Percentiles rank a stretch among this genome's conserved stretches.
phyloP scores from a whole-genome alignment of 2,888 invertebrate genomes.

The Argyresthia goedartella region DNA sequence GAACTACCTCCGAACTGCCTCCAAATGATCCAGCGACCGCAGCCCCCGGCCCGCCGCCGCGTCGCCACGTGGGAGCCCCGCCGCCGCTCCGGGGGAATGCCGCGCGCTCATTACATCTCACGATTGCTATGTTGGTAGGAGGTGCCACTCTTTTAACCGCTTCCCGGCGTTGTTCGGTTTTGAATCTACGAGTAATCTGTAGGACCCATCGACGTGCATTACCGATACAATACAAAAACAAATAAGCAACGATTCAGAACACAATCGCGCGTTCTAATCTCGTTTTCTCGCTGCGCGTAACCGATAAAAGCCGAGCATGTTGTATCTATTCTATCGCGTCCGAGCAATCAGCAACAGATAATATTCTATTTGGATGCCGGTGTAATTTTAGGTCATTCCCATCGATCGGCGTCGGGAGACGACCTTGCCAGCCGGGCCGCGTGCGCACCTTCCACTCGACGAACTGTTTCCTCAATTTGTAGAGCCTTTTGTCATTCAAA shows the following conservation, averaged over 20 bases:
- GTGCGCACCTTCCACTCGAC: constrained; percentile 20
- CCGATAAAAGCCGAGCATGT: background rate
- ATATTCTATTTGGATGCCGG: constrained; percentile 6
- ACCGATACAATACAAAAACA: background rate
- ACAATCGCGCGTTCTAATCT: constrained; percentile 4
- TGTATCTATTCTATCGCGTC: too few species aligned
- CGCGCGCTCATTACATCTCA: constrained; percentile 1
- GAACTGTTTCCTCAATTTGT: background rate
- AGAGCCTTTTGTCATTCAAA: constrained; percentile 3
- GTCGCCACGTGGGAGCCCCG: background rate
- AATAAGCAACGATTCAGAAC: background rate
- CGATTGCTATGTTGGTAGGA: background rate
- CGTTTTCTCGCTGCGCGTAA: background rate
- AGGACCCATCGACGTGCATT: background rate
- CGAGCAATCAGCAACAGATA: too few species aligned
- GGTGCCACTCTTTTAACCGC: background rate
- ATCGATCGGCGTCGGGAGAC: constrained; percentile 23
- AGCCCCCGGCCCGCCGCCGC: background rate
- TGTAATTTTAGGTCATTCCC: constrained; percentile 59
- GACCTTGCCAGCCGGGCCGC: constrained; percentile 41
- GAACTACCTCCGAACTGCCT: background rate
- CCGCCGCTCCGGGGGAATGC: background rate
- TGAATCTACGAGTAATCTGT: too few species aligned
- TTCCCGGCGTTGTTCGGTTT: background rate
- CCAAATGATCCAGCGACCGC: background rate